Base-by-base conservation (phyloP, 2,113 vertebrate genomes). In the Recurvirostra avosetta region DNA sequence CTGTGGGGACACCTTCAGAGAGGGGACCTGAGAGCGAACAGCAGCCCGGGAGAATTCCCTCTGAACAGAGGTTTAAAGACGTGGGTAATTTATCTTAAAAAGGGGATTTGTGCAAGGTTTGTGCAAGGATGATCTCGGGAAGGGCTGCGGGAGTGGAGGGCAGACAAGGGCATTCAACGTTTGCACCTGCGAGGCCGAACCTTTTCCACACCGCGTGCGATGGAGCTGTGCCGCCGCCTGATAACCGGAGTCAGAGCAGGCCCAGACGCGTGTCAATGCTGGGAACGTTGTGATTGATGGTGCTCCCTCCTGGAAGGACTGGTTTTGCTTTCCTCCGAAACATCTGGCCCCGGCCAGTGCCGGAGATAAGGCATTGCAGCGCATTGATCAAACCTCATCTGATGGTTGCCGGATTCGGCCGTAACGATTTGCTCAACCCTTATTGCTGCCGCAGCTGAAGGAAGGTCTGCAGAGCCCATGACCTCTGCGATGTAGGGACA, bases 211-310 rank as follows among this genome's bases (percentile, higher is more conserved):
- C 1, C 2, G 25, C 4, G 2, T 6, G 14, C 9, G 25, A 6
- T 4, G 38, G 86, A 88, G 78, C 83, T 75, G 67, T 91, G 77
- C 19, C 0, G 0, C 74, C 18, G 67, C 73, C 70, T 41, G 77
- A 85, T 71, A 78, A 90, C 32, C 1, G 10, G 74, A 50, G 52
- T 59, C 62, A 52, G 67, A 29, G n/a, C 14, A 14, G n/a, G 4
- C 36, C 43, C 78, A 56, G 94, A 36, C 50, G 2, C 0, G 20
- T 47, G 86, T 67, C 88, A 63, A 1, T 41, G 70, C 62, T 18
- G 75, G 75, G 75, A 74, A 88, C 29, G 6, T 4, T 32, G 47
- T 41, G 96, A 96, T 75, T 68, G 93, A 95, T 92, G 6, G 5
- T 5, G 23, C 27, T 88, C 30, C 11, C 0, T 49, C 75, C 75